These are phyloP conservation scores for Octonoba sinensis DNA, from an alignment of 2,888 invertebrate genomes.

Conservation along the genomic window DNA sequence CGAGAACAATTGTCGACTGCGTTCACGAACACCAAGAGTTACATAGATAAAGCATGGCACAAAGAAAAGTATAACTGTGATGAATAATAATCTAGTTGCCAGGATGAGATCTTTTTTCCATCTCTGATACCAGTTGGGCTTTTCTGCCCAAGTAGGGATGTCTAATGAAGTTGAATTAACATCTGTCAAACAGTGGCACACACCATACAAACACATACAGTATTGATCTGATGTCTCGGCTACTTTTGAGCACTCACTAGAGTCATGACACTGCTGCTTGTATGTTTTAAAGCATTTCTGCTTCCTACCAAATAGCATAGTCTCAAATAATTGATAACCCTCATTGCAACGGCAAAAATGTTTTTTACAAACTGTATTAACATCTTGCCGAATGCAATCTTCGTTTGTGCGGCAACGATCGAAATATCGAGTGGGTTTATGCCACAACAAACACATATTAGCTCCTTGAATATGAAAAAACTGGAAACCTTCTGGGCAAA, in stretches of 20 bases:
- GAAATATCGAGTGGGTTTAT: slow-evolving; percentile 43
- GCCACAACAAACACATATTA: slow-evolving; percentile 50
- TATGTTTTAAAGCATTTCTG: slow-evolving; percentile 56
- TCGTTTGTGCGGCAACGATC: slow-evolving; percentile 47
- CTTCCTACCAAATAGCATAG: slow-evolving; percentile 45
- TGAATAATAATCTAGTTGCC: slow-evolving; percentile 47
- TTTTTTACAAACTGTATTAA: slow-evolving; percentile 49
- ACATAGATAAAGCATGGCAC: slow-evolving; percentile 60
- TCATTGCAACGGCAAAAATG: slow-evolving; percentile 51
- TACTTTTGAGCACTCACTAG: slow-evolving; percentile 41
- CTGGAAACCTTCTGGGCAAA: slow-evolving; percentile 55
- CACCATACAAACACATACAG: slow-evolving; percentile 51
- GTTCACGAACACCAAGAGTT: slow-evolving; percentile 47
- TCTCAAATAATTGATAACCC: slow-evolving; percentile 53
- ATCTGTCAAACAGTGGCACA: slow-evolving; percentile 50
- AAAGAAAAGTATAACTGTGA: slow-evolving; percentile 59
- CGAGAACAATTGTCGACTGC: slow-evolving; percentile 44
- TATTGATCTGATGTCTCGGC: slow-evolving; percentile 33
- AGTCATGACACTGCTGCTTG: slow-evolving; percentile 22
- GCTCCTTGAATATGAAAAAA: slow-evolving; percentile 34
- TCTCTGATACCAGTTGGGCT: slow-evolving; percentile 42
- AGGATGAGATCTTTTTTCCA: slow-evolving; percentile 60
- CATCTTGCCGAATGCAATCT: slow-evolving; percentile 41
- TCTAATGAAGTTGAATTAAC: slow-evolving; percentile 45
- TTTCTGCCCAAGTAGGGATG: slow-evolving; percentile 44